phyloP scores from a whole-genome alignment of 2,888 invertebrate species.

The Harpalus rufipes region DNA sequence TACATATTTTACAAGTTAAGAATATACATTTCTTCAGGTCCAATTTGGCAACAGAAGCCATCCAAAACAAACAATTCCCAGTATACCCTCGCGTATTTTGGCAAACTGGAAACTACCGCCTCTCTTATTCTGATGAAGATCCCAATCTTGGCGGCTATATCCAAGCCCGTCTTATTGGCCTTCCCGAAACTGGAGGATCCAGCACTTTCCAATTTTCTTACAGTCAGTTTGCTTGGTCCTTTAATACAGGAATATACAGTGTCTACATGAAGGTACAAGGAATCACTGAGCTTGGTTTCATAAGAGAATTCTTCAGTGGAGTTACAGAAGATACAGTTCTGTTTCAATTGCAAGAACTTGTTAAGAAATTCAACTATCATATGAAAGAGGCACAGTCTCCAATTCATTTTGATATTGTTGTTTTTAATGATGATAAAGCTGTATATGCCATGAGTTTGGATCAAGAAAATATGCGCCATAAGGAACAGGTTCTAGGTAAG shows the following conservation, averaged over 20 bases:
- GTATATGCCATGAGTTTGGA: conserved; percentile 24
- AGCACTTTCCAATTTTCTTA: conserved; percentile 21
- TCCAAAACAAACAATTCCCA: conserved; percentile 81
- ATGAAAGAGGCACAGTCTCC: neutral
- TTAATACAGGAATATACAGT: conserved; percentile 1
- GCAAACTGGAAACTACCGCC: conserved; percentile 86
- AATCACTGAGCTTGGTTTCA: neutral
- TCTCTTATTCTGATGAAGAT: conserved; percentile 83
- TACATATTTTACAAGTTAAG: too few relatives aligned
- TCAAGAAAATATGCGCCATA: neutral
- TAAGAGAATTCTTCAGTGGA: neutral
- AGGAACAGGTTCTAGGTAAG: neutral
- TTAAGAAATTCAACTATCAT: conserved; percentile 23
- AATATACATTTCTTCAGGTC: conserved; percentile 77
- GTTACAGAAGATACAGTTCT: neutral
- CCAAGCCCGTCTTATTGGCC: conserved; percentile 82
- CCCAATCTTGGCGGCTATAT: conserved; percentile 81
- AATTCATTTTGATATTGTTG: conserved; percentile 54
- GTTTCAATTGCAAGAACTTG: conserved; percentile 24
- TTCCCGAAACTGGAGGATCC: conserved; percentile 78
- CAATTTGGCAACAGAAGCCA: conserved; percentile 82
- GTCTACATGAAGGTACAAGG: conserved; percentile 53
- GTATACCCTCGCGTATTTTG: conserved; percentile 79
- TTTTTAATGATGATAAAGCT: conserved; percentile 25
- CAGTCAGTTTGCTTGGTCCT: conserved; percentile 24